phyloP scores from a whole-genome alignment of 2,797 vertebrate species.

The Chelmon rostratus region DNA sequence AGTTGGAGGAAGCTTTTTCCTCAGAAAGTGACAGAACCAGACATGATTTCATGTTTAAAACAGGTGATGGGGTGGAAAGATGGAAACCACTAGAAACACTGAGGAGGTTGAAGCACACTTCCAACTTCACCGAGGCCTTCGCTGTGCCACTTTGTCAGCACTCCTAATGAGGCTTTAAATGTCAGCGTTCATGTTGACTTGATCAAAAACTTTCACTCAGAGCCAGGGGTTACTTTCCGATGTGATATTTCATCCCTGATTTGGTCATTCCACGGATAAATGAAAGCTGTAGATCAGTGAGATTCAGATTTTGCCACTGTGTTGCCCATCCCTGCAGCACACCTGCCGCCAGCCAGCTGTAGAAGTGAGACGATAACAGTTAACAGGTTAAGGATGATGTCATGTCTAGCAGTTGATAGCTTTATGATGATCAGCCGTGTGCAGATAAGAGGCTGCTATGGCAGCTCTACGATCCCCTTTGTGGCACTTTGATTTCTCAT shows the following conservation, averaged over 20 bases:
- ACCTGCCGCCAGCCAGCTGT: not conserved
- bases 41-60: slow-evolving; percentile 75
- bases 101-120: slow-evolving; percentile 12
- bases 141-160: slow-evolving; percentile 16
- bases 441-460: slow-evolving; percentile 27
- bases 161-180: slow-evolving; percentile 18
- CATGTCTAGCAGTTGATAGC: slow-evolving; percentile 30
- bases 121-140: not conserved
- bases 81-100: slow-evolving; percentile 40
- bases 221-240: not conserved
- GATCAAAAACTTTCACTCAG: slow-evolving; percentile 10
- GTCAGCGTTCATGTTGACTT: slow-evolving; percentile 16
- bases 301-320: not conserved
- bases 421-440: slow-evolving; percentile 28
- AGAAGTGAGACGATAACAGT: slow-evolving; percentile 9
- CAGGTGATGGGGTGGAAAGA: slow-evolving; percentile 57
- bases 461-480: not conserved
- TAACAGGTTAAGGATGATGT: slow-evolving; percentile 43
- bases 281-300: not conserved
- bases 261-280: not conserved
- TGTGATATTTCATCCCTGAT: slow-evolving; percentile 1
- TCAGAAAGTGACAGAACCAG: slow-evolving; percentile 62
- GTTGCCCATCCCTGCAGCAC: slow-evolving; percentile 5
- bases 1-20: slow-evolving; percentile 44
- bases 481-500: slow-evolving; percentile 4